Evolutionary conservation across 1,140 invertebrate species (phyloP).

Genomic region (Prorops nasuta): DNA sequence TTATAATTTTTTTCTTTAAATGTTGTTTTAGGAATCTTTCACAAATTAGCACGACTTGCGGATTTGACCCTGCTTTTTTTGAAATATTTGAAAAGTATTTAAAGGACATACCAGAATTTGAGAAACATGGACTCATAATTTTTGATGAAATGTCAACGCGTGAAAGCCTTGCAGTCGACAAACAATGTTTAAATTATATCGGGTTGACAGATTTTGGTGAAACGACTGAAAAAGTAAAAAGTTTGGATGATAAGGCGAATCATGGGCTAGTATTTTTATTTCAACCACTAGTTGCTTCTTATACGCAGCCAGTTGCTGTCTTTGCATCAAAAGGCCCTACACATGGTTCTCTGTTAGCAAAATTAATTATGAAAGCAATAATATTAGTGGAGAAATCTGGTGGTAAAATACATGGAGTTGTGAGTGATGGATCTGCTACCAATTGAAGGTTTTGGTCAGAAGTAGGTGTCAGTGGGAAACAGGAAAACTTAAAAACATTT

Average conservation of each 20-base stretch:
- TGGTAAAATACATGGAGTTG: constrained; percentile 18
- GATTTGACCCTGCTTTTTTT: constrained; percentile 16
- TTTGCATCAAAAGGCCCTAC: constrained; percentile 19
- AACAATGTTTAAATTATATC: constrained; percentile 7
- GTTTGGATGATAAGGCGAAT: constrained; percentile 15
- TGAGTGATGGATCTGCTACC: constrained; percentile 20
- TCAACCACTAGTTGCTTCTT: constrained; percentile 13
- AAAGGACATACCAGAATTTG: constrained; percentile 1
- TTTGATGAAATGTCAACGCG: constrained; percentile 22
- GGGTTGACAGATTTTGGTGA: constrained; percentile 15
- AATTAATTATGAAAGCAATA: constrained; percentile 25
- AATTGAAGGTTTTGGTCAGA: background rate
- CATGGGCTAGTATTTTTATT: constrained; percentile 25
- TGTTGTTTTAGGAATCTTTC: constrained; percentile 8
- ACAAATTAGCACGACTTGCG: constrained; percentile 15
- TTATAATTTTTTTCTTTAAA: background rate
- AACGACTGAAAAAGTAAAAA: background rate
- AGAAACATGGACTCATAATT: constrained; percentile 20
- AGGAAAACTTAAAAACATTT: constrained; percentile 9
- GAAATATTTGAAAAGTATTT: constrained; percentile 11
- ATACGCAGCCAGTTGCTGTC: constrained; percentile 22
- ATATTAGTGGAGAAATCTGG: constrained; percentile 20
- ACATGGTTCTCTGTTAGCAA: constrained; percentile 12
- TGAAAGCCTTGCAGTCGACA: constrained; percentile 16
- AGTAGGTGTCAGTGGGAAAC: constrained; percentile 15